These are phyloP conservation scores for Acanthurus lineatus DNA, from an alignment of 2,797 vertebrate genomes.

Conservation along the genomic window DNA sequence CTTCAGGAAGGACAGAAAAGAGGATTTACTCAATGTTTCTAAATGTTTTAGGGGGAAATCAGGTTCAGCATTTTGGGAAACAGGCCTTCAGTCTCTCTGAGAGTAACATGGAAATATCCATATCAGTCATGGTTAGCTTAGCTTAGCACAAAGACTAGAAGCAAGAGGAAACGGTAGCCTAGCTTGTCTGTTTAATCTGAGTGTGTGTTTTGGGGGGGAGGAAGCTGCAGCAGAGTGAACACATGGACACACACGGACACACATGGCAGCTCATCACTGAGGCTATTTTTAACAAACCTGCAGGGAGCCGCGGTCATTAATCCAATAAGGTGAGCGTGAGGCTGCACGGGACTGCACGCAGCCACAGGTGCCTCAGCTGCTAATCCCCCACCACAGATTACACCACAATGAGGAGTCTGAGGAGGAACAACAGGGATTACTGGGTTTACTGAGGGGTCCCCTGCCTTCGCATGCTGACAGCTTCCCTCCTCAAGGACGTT, in stretches of 20 bases:
- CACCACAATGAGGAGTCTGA: slow-evolving; percentile 31
- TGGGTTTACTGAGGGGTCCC: slow-evolving; percentile 1
- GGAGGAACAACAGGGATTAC: slow-evolving; percentile 41
- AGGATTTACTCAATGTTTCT: too few relatives aligned
- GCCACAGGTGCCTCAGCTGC: slow-evolving; percentile 40
- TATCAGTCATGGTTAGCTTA: not conserved
- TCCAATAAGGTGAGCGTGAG: slow-evolving; percentile 53
- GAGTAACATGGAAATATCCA: too few relatives aligned
- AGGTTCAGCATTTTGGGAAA: too few relatives aligned
- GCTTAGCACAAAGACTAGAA: not conserved
- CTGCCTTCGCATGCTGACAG: not conserved
- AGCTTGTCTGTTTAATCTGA: too few relatives aligned
- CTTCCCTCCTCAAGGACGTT: slow-evolving; percentile 12
- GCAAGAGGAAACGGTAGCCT: too few relatives aligned
- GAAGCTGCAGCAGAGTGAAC: not conserved
- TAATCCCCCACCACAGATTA: slow-evolving; percentile 63
- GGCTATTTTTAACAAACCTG: slow-evolving; percentile 1
- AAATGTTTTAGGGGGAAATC: too few relatives aligned
- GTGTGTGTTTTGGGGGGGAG: too few relatives aligned
- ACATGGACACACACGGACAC: not conserved
- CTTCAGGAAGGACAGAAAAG: too few relatives aligned
- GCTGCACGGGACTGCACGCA: slow-evolving; percentile 37
- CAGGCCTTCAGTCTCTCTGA: too few relatives aligned
- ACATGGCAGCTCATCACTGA: too few relatives aligned
- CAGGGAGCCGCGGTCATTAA: slow-evolving; percentile 23